Evolutionary conservation across 2,888 invertebrate species (phyloP).

Genomic region (Osmoderma eremita): DNA sequence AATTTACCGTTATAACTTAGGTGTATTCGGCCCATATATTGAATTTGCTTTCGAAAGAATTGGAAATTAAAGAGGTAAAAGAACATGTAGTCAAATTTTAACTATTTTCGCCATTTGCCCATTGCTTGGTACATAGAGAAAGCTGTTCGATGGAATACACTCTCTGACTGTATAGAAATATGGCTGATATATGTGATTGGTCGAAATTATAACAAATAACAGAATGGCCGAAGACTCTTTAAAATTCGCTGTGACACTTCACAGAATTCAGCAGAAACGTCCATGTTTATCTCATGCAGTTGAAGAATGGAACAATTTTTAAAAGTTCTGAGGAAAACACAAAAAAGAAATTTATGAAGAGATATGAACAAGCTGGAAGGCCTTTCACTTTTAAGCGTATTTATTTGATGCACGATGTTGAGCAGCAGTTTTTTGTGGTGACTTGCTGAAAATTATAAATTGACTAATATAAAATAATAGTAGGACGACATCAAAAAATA

Average conservation of each 20-base stretch:
- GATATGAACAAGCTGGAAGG: no score
- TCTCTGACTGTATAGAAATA: background rate
- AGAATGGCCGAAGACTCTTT: background rate
- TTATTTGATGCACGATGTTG: no score
- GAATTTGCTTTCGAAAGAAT: background rate
- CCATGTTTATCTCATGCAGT: background rate
- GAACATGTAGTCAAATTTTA: no score
- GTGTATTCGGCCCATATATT: background rate
- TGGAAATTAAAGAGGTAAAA: conserved; percentile 4
- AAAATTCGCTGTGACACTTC: background rate
- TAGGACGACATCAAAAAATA: no score
- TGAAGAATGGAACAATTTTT: conserved; percentile 1
- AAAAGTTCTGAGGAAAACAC: background rate
- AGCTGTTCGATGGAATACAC: background rate
- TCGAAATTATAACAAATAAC: background rate
- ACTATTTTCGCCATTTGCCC: conserved; percentile 1
- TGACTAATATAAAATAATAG: no score
- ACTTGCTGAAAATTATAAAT: no score
- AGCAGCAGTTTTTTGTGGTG: no score
- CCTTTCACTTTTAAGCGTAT: no score
- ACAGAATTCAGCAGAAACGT: conserved; percentile 12
- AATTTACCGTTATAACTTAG: background rate
- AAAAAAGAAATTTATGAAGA: no score
- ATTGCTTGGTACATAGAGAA: conserved; percentile 1
- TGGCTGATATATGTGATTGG: background rate